phyloP scores from a whole-genome alignment of 2,797 vertebrate genomes.

The Neosilurus hyrtlii region DNA sequence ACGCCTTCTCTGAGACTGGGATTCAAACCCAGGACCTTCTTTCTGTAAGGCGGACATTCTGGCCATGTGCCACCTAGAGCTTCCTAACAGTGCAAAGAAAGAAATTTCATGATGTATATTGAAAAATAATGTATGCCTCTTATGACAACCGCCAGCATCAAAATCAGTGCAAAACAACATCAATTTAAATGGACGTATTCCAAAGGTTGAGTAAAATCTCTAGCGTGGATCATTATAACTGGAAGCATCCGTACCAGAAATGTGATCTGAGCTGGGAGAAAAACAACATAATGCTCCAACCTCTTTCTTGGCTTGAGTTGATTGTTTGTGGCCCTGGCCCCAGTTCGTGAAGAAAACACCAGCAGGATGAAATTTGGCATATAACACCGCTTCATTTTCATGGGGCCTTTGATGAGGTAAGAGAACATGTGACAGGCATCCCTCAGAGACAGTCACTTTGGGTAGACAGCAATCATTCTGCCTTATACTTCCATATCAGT shows the following conservation, averaged over 20 bases:
- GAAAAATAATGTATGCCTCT: background rate
- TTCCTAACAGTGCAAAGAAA: too few species aligned
- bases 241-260: conserved; percentile 37
- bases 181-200: conserved; percentile 17
- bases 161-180: conserved; percentile 10
- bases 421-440: conserved; percentile 33
- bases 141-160: background rate
- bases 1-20: too few species aligned
- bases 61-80: too few species aligned
- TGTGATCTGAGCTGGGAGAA: conserved; percentile 37
- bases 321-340: conserved; percentile 47
- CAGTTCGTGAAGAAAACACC: conserved; percentile 37
- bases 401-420: conserved; percentile 44
- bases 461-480: conserved; percentile 11
- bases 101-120: background rate
- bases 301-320: conserved; percentile 41
- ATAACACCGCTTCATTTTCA: conserved; percentile 28
- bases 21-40: too few species aligned
- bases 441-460: conserved; percentile 35
- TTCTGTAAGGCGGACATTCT: too few species aligned
- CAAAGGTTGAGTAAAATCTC: conserved; percentile 26
- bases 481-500: background rate
- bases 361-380: conserved; percentile 45
- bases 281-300: conserved; percentile 41
- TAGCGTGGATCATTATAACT: conserved; percentile 25